Percentiles rank a stretch among this genome's conserved stretches.
Evolutionary conservation across 2,888 invertebrate genomes (phyloP).

Genomic region (Ennomos erosarius): DNA sequence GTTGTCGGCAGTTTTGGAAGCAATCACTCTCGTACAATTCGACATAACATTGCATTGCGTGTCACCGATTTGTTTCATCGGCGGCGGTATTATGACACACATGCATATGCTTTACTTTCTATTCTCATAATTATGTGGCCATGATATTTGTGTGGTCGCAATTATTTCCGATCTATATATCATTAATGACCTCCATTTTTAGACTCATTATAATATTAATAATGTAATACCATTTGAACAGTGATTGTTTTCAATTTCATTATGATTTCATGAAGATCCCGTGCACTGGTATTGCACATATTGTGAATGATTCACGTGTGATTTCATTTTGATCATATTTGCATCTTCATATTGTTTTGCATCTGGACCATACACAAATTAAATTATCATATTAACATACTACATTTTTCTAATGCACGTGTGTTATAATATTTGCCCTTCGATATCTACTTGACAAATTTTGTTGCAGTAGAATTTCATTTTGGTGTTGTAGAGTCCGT

Average conservation of each 20-base stretch:
- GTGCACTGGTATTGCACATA: constrained; percentile 25
- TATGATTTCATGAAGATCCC: constrained; percentile 13
- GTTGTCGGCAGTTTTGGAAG: constrained; percentile 54
- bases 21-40: constrained; percentile 52
- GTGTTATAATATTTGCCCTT: constrained; percentile 59
- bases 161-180: constrained; percentile 6
- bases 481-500: constrained; percentile 51
- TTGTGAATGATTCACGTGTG: constrained; percentile 21
- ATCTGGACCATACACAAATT: constrained; percentile 16
- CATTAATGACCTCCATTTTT: constrained; percentile 20
- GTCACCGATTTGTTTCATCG: constrained; percentile 61
- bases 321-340: constrained; percentile 16
- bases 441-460: constrained; percentile 53
- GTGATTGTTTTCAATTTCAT: constrained; percentile 48
- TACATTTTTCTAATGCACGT: constrained; percentile 51
- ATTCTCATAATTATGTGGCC: background rate
- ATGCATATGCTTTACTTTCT: constrained; percentile 45
- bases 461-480: constrained; percentile 67
- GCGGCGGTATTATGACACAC: constrained; percentile 69
- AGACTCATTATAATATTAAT: constrained; percentile 11
- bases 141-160: background rate
- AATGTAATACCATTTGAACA: constrained; percentile 22
- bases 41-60: constrained; percentile 60
- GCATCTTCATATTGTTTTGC: constrained; percentile 20
- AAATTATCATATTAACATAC: background rate